Conservation (phyloP, 2,113 vertebrate genomes). For the Herpetotheres cachinnans region DNA sequence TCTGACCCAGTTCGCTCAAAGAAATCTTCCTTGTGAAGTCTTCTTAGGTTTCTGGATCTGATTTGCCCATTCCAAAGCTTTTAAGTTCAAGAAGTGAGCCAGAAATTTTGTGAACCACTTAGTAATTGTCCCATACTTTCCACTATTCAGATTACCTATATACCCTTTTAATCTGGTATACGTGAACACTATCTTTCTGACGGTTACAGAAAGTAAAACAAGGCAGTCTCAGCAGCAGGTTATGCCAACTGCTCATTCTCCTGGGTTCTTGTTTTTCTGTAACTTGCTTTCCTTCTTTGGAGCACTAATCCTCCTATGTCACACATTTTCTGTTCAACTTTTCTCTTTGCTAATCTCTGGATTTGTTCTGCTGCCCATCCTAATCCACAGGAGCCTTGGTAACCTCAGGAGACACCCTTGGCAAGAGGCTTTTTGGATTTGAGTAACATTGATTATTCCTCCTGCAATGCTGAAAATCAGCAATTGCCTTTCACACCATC, state of each 20-base stretch:
- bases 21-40: background rate
- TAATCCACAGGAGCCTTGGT: conserved; percentile 33
- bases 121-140: background rate
- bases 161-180: background rate
- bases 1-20: background rate
- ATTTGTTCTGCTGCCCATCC: conserved; percentile 40
- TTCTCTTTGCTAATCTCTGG: conserved; percentile 48
- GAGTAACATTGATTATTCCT: background rate
- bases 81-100: background rate
- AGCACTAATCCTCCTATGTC: background rate
- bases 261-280: background rate
- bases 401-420: conserved; percentile 23
- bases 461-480: background rate
- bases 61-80: background rate
- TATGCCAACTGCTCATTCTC: background rate
- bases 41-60: background rate
- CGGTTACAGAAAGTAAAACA: background rate
- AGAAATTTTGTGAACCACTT: background rate
- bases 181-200: background rate
- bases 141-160: background rate
- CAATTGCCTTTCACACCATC: background rate
- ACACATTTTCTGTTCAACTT: conserved; percentile 36
- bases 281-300: background rate
- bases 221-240: background rate
- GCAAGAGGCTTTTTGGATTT: conserved; percentile 32